Conservation (phyloP, 2,888 invertebrate species). For the Drosophila neonasuta region DNA sequence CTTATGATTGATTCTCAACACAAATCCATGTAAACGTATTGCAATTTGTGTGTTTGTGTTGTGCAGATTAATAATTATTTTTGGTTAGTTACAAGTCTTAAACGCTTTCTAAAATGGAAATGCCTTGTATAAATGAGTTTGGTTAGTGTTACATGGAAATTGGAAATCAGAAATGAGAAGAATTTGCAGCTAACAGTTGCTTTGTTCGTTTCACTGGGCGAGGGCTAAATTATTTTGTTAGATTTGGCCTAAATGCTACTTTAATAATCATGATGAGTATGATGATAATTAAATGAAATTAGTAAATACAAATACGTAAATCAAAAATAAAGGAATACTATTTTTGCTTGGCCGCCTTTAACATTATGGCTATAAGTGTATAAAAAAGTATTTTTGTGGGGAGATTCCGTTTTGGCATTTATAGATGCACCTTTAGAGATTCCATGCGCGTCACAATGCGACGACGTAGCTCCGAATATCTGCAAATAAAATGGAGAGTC, state of each 20-base stretch:
- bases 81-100: constrained; percentile 79
- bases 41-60: constrained; percentile 19
- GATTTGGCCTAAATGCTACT: constrained; percentile 62
- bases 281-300: constrained; percentile 25
- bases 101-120: constrained; percentile 66
- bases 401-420: constrained; percentile 66
- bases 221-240: constrained; percentile 52
- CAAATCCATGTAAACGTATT: constrained; percentile 31
- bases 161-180: constrained; percentile 15
- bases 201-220: constrained; percentile 71
- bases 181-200: constrained; percentile 38
- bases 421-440: constrained; percentile 87
- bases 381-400: constrained; percentile 33
- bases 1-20: constrained; percentile 42
- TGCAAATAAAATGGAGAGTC: no score
- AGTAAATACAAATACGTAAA: constrained; percentile 29
- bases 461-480: constrained; percentile 85
- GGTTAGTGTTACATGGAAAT: constrained; percentile 51
- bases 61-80: constrained; percentile 69
- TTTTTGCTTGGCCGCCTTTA: constrained; percentile 51
- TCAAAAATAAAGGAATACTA: constrained; percentile 58
- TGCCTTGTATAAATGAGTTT: constrained; percentile 48
- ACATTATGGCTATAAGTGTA: constrained; percentile 62
- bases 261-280: constrained; percentile 17
- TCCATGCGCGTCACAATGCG: constrained; percentile 87